Evolutionary conservation across 2,113 vertebrate species (phyloP).

Genomic region (Neolamprologus kungweensis): DNA sequence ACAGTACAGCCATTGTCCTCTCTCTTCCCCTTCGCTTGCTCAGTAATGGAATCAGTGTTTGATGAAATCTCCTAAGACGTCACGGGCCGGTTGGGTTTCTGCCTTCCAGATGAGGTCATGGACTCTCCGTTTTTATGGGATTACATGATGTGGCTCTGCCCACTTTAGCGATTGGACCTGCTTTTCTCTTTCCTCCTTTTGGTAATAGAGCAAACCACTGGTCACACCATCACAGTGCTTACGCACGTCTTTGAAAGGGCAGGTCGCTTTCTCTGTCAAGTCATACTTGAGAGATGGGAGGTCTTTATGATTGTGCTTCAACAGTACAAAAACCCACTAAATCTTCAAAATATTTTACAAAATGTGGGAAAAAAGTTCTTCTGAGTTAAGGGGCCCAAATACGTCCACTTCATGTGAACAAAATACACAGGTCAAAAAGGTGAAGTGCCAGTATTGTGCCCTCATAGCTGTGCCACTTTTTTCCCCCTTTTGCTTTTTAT

Average conservation of each 20-base stretch:
- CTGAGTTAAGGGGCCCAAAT: neutral
- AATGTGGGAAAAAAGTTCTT: neutral
- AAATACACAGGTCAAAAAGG: neutral
- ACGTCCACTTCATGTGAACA: neutral
- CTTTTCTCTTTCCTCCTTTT: constrained; percentile 24
- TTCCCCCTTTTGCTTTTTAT: neutral
- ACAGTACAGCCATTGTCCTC: neutral
- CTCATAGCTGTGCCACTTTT: neutral
- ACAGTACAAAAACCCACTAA: neutral
- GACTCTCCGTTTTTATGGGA: constrained; percentile 68
- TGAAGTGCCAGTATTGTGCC: neutral
- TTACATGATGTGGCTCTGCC: constrained; percentile 62
- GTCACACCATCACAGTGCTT: neutral
- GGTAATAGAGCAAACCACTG: constrained; percentile 49
- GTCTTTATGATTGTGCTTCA: neutral
- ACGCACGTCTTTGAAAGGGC: constrained; percentile 30
- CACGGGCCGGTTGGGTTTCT: constrained; percentile 28
- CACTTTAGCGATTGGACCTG: constrained; percentile 69
- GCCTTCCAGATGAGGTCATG: constrained; percentile 66
- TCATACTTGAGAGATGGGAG: constrained; percentile 16
- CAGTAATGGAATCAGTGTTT: constrained; percentile 63
- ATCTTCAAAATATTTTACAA: neutral
- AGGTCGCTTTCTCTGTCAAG: constrained; percentile 5
- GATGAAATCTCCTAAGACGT: constrained; percentile 69
- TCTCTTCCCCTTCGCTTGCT: constrained; percentile 1